Percentiles rank a stretch among this genome's conserved stretches.
Evolutionary conservation across 1,140 invertebrate species (phyloP).

Genomic region (Tribolium madens): DNA sequence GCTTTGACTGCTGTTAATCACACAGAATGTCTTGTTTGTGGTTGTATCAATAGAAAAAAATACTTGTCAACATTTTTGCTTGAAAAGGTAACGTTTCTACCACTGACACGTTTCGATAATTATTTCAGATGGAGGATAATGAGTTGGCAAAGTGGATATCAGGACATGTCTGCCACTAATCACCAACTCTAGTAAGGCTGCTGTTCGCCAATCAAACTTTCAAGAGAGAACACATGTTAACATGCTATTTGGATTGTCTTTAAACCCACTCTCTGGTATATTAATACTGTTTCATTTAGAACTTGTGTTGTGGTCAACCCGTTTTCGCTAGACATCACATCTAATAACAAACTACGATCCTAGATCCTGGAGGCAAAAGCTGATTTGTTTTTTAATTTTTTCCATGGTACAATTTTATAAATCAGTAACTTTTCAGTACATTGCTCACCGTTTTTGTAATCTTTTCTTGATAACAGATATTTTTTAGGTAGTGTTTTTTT

Average conservation of each 20-base stretch:
- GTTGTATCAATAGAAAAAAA: background rate
- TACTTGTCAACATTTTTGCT: background rate
- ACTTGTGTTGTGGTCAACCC: constrained; percentile 43
- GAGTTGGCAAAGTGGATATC: constrained; percentile 45
- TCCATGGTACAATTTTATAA: no score
- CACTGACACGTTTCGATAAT: constrained; percentile 39
- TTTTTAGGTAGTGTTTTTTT: no score
- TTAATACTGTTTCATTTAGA: constrained; percentile 42
- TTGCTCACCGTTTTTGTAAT: no score
- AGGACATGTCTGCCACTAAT: constrained; percentile 51
- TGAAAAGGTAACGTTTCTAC: no score
- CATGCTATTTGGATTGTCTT: constrained; percentile 49
- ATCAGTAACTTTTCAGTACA: no score
- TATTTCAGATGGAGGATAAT: constrained; percentile 45
- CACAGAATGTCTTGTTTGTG: constrained; percentile 34
- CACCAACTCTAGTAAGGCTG: constrained; percentile 42
- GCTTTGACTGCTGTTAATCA: constrained; percentile 46
- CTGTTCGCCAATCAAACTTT: constrained; percentile 52
- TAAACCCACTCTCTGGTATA: constrained; percentile 42
- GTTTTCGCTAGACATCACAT: background rate
- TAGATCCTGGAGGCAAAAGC: no score
- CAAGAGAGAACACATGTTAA: constrained; percentile 52
- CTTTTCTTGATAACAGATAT: no score
- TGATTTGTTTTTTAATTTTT: no score
- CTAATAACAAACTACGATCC: background rate